Evolutionary conservation across 2,797 vertebrate species (phyloP), one percentile per base, ranked within the genome.

Genomic region (Neosalanx taihuensis): DNA sequence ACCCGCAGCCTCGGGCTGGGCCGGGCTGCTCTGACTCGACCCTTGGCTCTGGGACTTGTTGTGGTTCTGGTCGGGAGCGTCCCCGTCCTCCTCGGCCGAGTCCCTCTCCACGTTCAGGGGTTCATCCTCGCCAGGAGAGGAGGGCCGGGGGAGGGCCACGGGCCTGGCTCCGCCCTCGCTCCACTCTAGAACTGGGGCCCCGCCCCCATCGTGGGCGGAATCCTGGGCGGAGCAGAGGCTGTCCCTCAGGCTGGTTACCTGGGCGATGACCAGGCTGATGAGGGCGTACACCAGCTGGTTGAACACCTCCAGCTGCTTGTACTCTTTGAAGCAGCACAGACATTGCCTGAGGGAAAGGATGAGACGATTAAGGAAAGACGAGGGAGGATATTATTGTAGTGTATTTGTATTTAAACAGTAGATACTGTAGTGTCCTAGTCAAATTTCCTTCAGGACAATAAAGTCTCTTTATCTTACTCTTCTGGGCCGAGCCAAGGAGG

Each of bases 321-420:
- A 99, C 89, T 99, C 97, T 92, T 99, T 99, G 93, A 99, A 99
- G 93, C 97, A 99, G 94, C 97, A 99, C 53, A 99, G 94, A 95
- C 97, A 99, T 88, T 99, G 97, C 85, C 97, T 99, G 87, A 0
- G 89, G 30, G 77, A n/a, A 7, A 41, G 37, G 37, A 41, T 2
- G 37, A 66, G 15, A 71, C 5, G 13, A 6, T 20, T 0, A 17
- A n/a, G 67, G 17, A 51, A 20, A 56, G 30, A 9, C 12, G 37
- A 17, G 10, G 37, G 4, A 53, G 41, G 2, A 1, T 26, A 26
- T 26, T 35, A 6, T 7, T 35, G 33, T 12, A 41, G 6, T 9
- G 7, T 41, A 41, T 1, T 41, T 41, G 37, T 41, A 41, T 41
- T 41, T 41, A 41, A 41, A 41, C 37, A 41, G 37, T 9, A 10